Conservation (phyloP, 2,888 invertebrate genomes). For the Drosophila formosana region DNA sequence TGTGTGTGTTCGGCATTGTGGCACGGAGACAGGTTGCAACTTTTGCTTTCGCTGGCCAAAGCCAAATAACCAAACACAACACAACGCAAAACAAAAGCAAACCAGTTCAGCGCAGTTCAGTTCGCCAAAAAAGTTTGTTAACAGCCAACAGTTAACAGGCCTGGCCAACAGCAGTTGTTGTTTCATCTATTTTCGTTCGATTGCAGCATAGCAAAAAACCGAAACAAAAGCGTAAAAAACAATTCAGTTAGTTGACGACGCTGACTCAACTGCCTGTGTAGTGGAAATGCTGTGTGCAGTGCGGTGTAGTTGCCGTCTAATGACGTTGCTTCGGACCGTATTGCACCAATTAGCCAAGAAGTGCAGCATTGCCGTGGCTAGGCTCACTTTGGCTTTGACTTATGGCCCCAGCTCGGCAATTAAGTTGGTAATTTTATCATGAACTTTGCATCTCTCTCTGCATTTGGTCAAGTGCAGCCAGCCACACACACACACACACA, state of each 20-base stretch:
- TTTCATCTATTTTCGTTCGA: slow-evolving; percentile 44
- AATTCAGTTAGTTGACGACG: slow-evolving; percentile 8
- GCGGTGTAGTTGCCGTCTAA: slow-evolving; percentile 26
- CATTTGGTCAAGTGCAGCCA: slow-evolving; percentile 63
- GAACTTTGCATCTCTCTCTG: slow-evolving; percentile 67
- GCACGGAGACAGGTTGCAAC: slow-evolving; percentile 70
- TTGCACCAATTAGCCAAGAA: slow-evolving; percentile 60
- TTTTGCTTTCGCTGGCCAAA: slow-evolving; percentile 77
- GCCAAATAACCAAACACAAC: slow-evolving; percentile 16
- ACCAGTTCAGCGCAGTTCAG: slow-evolving; percentile 61
- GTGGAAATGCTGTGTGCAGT: slow-evolving; percentile 9
- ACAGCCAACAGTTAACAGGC: slow-evolving; percentile 61
- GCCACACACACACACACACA: slow-evolving; percentile 15
- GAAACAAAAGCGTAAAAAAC: neutral
- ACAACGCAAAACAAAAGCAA: slow-evolving; percentile 41
- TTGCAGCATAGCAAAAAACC: slow-evolving; percentile 65
- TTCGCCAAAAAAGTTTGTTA: slow-evolving; percentile 27
- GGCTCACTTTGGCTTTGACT: slow-evolving; percentile 50
- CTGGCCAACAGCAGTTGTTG: slow-evolving; percentile 23
- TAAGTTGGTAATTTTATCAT: slow-evolving; percentile 79
- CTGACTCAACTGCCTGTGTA: slow-evolving; percentile 49
- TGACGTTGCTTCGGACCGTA: slow-evolving; percentile 47
- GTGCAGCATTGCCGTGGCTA: slow-evolving; percentile 25
- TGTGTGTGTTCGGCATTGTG: slow-evolving; percentile 44
- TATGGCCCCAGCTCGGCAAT: slow-evolving; percentile 65